Evolutionary conservation across 2,888 invertebrate species (phyloP), one percentile per base, ranked within the genome.

Genomic region (Xanthorhoe spadicearia): DNA sequence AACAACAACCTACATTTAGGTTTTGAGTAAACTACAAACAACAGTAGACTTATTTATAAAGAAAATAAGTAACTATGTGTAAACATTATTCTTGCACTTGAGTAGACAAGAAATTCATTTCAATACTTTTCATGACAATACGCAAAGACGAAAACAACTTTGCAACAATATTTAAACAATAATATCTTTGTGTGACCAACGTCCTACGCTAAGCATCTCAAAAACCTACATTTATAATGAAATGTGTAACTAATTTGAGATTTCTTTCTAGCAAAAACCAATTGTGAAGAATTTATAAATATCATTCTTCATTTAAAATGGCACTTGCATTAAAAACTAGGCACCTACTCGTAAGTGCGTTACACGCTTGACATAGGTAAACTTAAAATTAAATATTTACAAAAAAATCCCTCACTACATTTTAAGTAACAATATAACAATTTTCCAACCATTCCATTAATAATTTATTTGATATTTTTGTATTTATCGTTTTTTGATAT

Each of bases 261-360:
- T 82, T 83, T 79, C 79, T 67, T 73, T 71, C 82, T 73, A 82
- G 85, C 87, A 85, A 79, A 23, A 62, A 73, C 80, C 83, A 80
- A 69, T 70, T 70, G 81, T 85, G 88, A 87, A 77, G 86, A 88
- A 82, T 72, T 81, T 78, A 74, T 71, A 52, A 66, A 66, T 68
- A 72, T 58, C 84, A 85, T 80, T 79, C 80, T 86, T 85, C 85
- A 87, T 81, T 69, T 70, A 62, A 46, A 76, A 87, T 90, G 88
- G 88, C 87, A 86, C 83, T 84, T 87, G 88, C 88, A 74, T 49
- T 15, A 74, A 84, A 86, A 79, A 85, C 84, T 87, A 82, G 74
- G 79, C 76, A 82, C 78, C 79, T 81, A n/a, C n/a, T n/a, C n/a
- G n/a, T n/a, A 81, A 70, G 57, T 80, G 89, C 89, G 89, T 89